phyloP scores from a whole-genome alignment of 2,888 invertebrate species.

The Julus scanicus region DNA sequence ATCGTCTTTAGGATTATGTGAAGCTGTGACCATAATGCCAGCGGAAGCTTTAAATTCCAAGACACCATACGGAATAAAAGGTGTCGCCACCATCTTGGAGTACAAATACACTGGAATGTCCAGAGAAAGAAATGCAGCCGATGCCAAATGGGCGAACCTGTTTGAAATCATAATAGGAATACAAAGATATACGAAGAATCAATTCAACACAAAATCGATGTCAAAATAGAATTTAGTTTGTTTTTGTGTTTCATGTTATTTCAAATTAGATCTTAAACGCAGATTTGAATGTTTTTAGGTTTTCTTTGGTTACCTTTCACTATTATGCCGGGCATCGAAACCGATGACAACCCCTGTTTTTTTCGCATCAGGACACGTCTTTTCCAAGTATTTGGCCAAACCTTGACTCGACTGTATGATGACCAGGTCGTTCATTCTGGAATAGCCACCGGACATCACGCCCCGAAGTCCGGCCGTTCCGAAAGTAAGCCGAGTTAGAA shows the following conservation, averaged over 20 bases:
- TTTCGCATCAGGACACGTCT: slow-evolving; percentile 71
- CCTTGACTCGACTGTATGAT: slow-evolving; percentile 94
- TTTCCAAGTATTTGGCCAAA: slow-evolving; percentile 78
- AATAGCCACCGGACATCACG: slow-evolving; percentile 92
- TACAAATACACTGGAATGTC: slow-evolving; percentile 85
- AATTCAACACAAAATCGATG: too few species aligned
- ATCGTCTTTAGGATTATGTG: slow-evolving; percentile 94
- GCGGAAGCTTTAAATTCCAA: slow-evolving; percentile 78
- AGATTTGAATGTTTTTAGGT: too few species aligned
- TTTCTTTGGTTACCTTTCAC: slow-evolving; percentile 74
- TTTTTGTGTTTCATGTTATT: too few species aligned
- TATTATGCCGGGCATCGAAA: slow-evolving; percentile 92
- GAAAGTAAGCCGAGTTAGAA: slow-evolving; percentile 81
- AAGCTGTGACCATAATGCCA: slow-evolving; percentile 95
- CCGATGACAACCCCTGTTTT: slow-evolving; percentile 86
- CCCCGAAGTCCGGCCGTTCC: slow-evolving; percentile 93
- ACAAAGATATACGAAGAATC: too few species aligned
- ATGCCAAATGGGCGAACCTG: slow-evolving; percentile 89
- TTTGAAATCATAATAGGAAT: too few species aligned
- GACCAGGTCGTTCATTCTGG: slow-evolving; percentile 95
- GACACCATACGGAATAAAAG: slow-evolving; percentile 90
- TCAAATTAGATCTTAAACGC: too few species aligned
- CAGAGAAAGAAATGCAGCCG: slow-evolving; percentile 81
- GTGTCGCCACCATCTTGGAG: slow-evolving; percentile 86
- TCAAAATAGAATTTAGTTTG: too few species aligned